Conservation (phyloP, 2,797 vertebrate genomes). For the Eupleurogrammus muticus region DNA sequence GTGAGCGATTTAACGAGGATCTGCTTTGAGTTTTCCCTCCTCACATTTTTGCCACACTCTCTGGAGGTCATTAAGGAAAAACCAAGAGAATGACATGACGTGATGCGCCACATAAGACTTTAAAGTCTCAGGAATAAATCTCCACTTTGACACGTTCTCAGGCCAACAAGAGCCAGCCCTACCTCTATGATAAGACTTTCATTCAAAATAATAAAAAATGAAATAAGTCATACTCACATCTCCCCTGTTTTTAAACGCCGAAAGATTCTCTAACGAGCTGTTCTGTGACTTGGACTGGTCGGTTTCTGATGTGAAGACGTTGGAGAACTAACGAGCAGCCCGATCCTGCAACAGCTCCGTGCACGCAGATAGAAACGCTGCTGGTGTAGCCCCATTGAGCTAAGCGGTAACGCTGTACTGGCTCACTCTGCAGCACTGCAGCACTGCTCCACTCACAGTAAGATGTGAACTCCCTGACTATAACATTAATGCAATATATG, state of each 20-base stretch:
- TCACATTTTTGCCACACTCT: slow-evolving; percentile 46
- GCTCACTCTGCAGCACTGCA: neutral
- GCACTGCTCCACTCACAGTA: neutral
- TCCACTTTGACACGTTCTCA: neutral
- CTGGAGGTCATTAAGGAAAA: slow-evolving; percentile 58
- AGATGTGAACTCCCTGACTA: neutral
- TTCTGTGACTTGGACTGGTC: neutral
- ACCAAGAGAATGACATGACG: slow-evolving; percentile 35
- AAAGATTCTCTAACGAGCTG: neutral
- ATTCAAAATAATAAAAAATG: neutral
- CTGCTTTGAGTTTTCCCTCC: slow-evolving; percentile 68
- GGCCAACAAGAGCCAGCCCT: too few relatives aligned
- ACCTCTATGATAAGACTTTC: neutral
- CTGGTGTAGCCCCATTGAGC: neutral
- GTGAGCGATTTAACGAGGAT: slow-evolving; percentile 67
- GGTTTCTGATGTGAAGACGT: neutral
- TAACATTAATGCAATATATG: neutral
- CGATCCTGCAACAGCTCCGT: neutral
- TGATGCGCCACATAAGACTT: slow-evolving; percentile 28
- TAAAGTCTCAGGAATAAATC: slow-evolving; percentile 1
- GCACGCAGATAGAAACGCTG: neutral
- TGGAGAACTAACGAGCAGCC: neutral
- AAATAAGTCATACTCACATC: slow-evolving; percentile 1
- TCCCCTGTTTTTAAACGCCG: too few relatives aligned
- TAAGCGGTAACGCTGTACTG: neutral